Evolutionary conservation across 2,888 invertebrate genomes (phyloP), one percentile per base, ranked within the genome.

Genomic region (Lithodes maja): DNA sequence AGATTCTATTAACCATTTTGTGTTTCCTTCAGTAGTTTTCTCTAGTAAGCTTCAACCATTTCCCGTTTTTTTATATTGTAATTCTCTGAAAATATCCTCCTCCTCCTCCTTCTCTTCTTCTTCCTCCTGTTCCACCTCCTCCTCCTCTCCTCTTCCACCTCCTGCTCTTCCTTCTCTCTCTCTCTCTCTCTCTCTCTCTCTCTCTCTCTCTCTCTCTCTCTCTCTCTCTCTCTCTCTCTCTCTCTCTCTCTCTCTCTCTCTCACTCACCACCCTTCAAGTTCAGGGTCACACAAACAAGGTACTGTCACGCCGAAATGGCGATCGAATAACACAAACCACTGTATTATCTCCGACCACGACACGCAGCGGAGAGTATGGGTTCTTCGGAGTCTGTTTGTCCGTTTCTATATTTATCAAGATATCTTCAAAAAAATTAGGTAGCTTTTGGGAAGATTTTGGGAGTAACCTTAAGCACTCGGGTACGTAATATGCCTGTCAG

Each of bases 211-310:
- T 15, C 50, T 52, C 78, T 52, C 78, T 15, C 49, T 52, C 5
- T 33, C 33, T 2, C 17, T 9, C 52, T 52, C 50, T 9, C 69
- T 83, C 33, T 83, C 83, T 49, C 82, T 82, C 68, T 82, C 83
- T 55, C 81, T 82, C 81, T 82, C 68, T 2, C 49, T 82, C 81
- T 49, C 49, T 2, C 49, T 50, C 71, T 82, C 52, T 69, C 9
- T 83, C 50, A 12, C 71, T n/a, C 74, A 7, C 61, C 61, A 7
- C 12, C 61, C 61, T 12, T 7, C 61, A 61, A 61, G 7, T 61
- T 61, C 61, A 61, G 7, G 12, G 61, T 61, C 61, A 7, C 61
- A 12, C 12, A 61, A 61, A 61, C 61, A 1, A 12, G 61, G 7
- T 7, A 61, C 61, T 7, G 61, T 61, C 61, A 61, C 61, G 61